phyloP scores from a whole-genome alignment of 2,888 invertebrate genomes.

The Scaptomyza polygonia region DNA sequence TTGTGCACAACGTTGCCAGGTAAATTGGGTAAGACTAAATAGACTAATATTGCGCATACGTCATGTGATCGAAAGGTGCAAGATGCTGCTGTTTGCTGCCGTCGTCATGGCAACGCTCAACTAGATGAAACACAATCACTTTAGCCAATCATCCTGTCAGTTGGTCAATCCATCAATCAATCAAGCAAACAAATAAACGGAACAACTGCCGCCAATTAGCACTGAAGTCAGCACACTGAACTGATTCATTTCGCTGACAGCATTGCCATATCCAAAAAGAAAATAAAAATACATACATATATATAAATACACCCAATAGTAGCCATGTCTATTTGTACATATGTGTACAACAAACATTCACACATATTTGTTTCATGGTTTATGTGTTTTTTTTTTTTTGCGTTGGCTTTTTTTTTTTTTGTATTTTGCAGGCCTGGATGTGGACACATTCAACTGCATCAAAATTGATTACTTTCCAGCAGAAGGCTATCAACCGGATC shows the following conservation, averaged over 20 bases:
- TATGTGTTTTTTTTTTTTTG: too few relatives aligned
- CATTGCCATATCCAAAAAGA: neutral
- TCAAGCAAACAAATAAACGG: slow-evolving; percentile 40
- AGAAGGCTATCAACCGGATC: slow-evolving; percentile 94
- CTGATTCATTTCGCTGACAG: slow-evolving; percentile 38
- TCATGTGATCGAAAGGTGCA: slow-evolving; percentile 4
- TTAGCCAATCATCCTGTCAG: slow-evolving; percentile 21
- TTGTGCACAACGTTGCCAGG: slow-evolving; percentile 83
- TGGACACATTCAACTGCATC: slow-evolving; percentile 86
- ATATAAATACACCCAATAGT: neutral
- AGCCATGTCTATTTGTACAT: neutral
- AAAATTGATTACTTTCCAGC: slow-evolving; percentile 95
- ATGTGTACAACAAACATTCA: neutral
- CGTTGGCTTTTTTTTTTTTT: neutral
- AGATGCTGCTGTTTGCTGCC: neutral
- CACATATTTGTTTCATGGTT: neutral
- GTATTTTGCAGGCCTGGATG: slow-evolving; percentile 56
- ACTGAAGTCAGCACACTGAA: slow-evolving; percentile 6
- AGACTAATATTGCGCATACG: slow-evolving; percentile 37
- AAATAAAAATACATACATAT: neutral
- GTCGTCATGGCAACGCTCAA: neutral
- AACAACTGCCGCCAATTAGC: slow-evolving; percentile 30
- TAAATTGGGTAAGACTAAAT: slow-evolving; percentile 68
- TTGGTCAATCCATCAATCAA: slow-evolving; percentile 17
- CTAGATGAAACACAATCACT: slow-evolving; percentile 10